Percentiles rank a stretch among this genome's conserved stretches.
Conservation (phyloP, 2,888 invertebrate species). For the Macrosoma leucophasiata region DNA sequence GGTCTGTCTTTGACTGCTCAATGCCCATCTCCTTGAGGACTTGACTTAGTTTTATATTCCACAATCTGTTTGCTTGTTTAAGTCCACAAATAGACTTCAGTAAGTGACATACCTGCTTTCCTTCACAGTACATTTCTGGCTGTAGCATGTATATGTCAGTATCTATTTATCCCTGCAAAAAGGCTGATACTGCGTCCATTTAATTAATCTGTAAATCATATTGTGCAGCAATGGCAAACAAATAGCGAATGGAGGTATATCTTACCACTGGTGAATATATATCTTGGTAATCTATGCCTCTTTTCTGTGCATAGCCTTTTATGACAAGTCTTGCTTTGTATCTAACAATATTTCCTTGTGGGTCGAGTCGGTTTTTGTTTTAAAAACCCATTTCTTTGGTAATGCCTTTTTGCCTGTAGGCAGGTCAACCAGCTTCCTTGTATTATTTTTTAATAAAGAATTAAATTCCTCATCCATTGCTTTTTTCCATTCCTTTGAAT, state of each 20-base stretch:
- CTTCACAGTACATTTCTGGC: conserved; percentile 15
- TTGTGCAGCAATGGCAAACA: conserved; percentile 17
- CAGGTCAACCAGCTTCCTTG: conserved; percentile 15
- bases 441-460: conserved; percentile 20
- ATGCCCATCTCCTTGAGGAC: conserved; percentile 6
- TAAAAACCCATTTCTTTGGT: conserved; percentile 26
- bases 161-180: conserved; percentile 25
- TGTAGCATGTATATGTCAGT: conserved; percentile 23
- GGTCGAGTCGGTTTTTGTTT: conserved; percentile 20
- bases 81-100: conserved; percentile 22
- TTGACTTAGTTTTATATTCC: conserved; percentile 8
- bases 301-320: conserved; percentile 22
- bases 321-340: conserved; percentile 22
- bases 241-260: conserved; percentile 21
- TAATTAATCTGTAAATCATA: conserved; percentile 16
- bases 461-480: conserved; percentile 22
- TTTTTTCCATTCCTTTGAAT: conserved; percentile 1
- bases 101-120: conserved; percentile 22
- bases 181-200: conserved; percentile 24
- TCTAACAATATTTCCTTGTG: conserved; percentile 10
- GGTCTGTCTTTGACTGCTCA: conserved; percentile 12
- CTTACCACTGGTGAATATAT: conserved; percentile 26
- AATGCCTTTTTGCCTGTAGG: conserved; percentile 17
- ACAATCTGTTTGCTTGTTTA: conserved; percentile 17
- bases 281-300: conserved; percentile 21